phyloP scores from a whole-genome alignment of 2,888 invertebrate species.

The Parnassius smintheus region DNA sequence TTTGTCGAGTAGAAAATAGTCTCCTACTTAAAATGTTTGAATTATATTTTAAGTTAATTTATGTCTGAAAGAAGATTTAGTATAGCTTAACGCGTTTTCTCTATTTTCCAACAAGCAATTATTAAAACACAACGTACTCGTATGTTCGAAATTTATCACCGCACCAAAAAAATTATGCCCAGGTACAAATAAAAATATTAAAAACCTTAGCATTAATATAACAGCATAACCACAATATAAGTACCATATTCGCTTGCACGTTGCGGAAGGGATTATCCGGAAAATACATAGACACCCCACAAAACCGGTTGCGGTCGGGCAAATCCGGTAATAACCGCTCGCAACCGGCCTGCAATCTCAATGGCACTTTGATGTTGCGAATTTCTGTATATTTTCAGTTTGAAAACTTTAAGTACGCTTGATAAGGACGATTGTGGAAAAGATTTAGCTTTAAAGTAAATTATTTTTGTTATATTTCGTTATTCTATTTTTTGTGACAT shows the following conservation, averaged over 20 bases:
- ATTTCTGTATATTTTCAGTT: conserved; percentile 39
- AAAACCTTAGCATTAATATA: neutral
- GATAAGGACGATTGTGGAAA: conserved; percentile 30
- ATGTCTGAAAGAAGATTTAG: too few relatives aligned
- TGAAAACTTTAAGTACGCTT: conserved; percentile 39
- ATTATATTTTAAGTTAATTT: too few relatives aligned
- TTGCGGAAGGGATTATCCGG: conserved; percentile 21
- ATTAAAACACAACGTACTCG: too few relatives aligned
- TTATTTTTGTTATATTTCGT: conserved; percentile 17
- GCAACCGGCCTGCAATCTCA: conserved; percentile 39
- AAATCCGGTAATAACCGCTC: conserved; percentile 51
- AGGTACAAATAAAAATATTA: neutral
- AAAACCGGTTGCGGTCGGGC: conserved; percentile 44
- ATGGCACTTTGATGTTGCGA: conserved; percentile 47
- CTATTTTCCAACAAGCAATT: too few relatives aligned
- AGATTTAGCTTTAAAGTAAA: conserved; percentile 2
- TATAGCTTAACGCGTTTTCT: too few relatives aligned
- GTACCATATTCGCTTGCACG: conserved; percentile 17
- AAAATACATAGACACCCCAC: conserved; percentile 28
- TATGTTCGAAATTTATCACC: too few relatives aligned
- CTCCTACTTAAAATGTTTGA: too few relatives aligned
- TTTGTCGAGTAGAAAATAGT: too few relatives aligned
- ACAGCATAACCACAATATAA: conserved; percentile 8
- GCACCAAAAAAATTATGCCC: too few relatives aligned
- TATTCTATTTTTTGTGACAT: neutral